Conservation (phyloP, 2,797 vertebrate species). For the Oophaga sylvatica region DNA sequence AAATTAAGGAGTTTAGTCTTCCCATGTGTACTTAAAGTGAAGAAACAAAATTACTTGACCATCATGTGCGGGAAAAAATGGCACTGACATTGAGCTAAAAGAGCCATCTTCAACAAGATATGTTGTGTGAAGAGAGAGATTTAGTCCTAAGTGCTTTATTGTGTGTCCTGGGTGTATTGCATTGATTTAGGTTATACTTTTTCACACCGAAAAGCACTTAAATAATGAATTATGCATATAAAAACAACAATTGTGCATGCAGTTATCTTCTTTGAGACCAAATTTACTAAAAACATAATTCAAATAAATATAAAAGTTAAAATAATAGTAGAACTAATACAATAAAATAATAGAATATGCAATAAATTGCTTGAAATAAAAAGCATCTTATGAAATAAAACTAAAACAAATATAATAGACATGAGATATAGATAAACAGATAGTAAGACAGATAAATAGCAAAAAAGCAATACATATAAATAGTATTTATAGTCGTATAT, state of each 20-base stretch:
- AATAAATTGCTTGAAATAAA: background rate
- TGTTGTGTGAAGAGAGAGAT: background rate
- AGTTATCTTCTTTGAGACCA: background rate
- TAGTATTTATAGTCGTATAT: background rate
- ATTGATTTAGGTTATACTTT: slow-evolving; percentile 38
- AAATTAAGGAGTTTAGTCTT: slow-evolving; percentile 12
- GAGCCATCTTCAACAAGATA: background rate
- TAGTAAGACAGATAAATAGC: background rate
- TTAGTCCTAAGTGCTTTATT: slow-evolving; percentile 41
- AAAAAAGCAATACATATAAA: background rate
- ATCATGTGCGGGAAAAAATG: background rate
- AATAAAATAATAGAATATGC: background rate
- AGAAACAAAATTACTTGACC: slow-evolving; percentile 15
- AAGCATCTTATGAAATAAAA: background rate
- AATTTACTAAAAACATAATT: background rate
- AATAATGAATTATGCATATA: slow-evolving; percentile 34
- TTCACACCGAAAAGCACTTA: slow-evolving; percentile 33
- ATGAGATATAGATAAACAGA: background rate
- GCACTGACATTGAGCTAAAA: slow-evolving; percentile 19
- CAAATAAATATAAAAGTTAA: background rate
- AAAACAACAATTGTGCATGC: slow-evolving; percentile 1
- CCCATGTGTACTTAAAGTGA: slow-evolving; percentile 10
- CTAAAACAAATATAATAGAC: background rate
- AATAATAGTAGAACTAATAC: background rate
- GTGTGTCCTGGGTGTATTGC: slow-evolving; percentile 29